Conservation (phyloP, 1,140 invertebrate species). For the Hormaphis cornu region DNA sequence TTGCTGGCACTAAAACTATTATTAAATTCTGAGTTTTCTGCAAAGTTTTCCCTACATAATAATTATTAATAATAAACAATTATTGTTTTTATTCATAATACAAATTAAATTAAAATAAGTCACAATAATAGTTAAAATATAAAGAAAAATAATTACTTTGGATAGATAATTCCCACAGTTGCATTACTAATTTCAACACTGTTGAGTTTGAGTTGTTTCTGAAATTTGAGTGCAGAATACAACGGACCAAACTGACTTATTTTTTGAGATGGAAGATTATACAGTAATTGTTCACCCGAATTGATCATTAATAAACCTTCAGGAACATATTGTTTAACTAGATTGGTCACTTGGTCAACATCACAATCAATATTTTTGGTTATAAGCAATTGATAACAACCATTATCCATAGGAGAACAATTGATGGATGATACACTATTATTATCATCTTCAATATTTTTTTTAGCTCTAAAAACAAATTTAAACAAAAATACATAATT, state of each 20-base stretch:
- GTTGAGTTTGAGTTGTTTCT: neutral
- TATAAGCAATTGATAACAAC: conserved; percentile 9
- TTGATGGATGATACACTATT: neutral
- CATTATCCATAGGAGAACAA: neutral
- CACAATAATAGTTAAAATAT: conserved; percentile 39
- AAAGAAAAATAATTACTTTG: conserved; percentile 48
- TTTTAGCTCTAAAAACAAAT: conserved; percentile 7
- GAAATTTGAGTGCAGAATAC: conserved; percentile 10
- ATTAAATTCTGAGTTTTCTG: neutral
- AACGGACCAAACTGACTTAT: neutral
- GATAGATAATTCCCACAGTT: conserved; percentile 48
- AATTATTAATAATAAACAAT: no score
- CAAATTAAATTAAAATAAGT: neutral
- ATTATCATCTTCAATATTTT: neutral
- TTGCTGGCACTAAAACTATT: neutral
- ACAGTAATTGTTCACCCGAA: neutral
- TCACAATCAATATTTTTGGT: neutral
- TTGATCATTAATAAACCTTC: conserved; percentile 1
- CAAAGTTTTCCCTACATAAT: conserved; percentile 2
- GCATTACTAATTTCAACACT: conserved; percentile 42
- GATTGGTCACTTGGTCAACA: neutral
- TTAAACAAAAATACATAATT: neutral
- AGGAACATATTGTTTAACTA: conserved; percentile 15
- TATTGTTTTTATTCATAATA: neutral
- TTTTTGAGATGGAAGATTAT: neutral